phyloP scores from a whole-genome alignment of 2,797 vertebrate genomes.

The Antennarius maculatus region DNA sequence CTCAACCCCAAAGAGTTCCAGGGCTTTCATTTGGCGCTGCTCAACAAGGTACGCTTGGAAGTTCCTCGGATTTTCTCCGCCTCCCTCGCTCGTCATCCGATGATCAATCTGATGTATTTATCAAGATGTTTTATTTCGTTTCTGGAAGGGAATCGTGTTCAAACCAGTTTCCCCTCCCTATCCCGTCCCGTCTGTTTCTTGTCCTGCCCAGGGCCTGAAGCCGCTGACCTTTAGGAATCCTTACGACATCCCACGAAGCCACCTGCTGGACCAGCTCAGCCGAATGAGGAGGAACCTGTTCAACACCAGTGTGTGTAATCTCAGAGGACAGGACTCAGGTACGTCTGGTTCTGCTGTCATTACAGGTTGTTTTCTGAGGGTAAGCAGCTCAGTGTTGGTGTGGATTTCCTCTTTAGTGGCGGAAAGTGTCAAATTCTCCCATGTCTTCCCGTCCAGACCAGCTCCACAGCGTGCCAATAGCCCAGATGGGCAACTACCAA shows the following conservation, averaged over 20 bases:
- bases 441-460: constrained; percentile 82
- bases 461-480: constrained; percentile 95
- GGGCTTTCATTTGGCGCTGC: constrained; percentile 92
- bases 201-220: constrained; percentile 86
- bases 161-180: too few species aligned
- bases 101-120: not conserved
- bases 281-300: constrained; percentile 97
- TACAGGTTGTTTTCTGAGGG: not conserved
- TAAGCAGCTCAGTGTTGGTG: not conserved
- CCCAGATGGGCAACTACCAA: constrained; percentile 99
- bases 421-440: not conserved
- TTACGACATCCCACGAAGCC: constrained; percentile 94
- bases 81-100: not conserved
- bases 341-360: constrained; percentile 35
- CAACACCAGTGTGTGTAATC: constrained; percentile 87
- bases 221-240: constrained; percentile 95
- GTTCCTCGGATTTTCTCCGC: not conserved
- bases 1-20: constrained; percentile 95
- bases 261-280: constrained; percentile 94
- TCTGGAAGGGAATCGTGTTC: not conserved
- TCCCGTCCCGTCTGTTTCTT: constrained; percentile 34
- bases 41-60: constrained; percentile 86
- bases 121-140: not conserved
- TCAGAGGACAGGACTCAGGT: constrained; percentile 95
- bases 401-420: not conserved